Evolutionary conservation across 2,888 invertebrate species (phyloP), one percentile per base, ranked within the genome.

Genomic region (Agrypnus murinus): DNA sequence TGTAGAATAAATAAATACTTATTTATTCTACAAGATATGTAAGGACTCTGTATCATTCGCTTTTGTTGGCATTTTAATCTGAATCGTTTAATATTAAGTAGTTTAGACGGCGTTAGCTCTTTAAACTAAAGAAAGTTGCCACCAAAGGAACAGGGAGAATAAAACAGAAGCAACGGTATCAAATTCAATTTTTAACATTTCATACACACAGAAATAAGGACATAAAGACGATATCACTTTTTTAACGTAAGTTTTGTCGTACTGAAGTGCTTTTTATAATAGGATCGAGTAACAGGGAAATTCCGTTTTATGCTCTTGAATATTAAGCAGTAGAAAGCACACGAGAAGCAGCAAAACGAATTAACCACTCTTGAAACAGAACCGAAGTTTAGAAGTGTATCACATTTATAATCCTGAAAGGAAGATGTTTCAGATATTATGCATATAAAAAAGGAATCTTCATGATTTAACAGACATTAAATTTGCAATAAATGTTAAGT

Each of bases 301-400:
- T 46, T 46, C 9, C 46, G 46, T 46, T 46, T 46, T 46, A 46
- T 46, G 19, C 46, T 46, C 46, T 46, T 46, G 46, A 46, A 46
- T 46, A 46, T 46, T 46, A 46, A 46, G 46, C 19, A 46, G 46
- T 19, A 10, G 19, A 19, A 19, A 25, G 19, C 10, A 46, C 10
- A 19, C 19, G 19, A 19, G 19, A 19, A 10, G 19, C 8, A 9
- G 46, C 46, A 46, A 46, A 46, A 46, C 19, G 46, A 46, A 46
- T 46, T 46, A 46, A 46, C 46, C 46, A 46, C 46, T 9, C 25
- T 25, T 3, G 46, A 46, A 46, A 46, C 10, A 46, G 46, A n/a
- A 46, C 8, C 9, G 19, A 46, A 46, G 9, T 46, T 43, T 25
- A 25, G 14, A 15, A 15, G 43, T n/a, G n/a, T 43, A 15, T 43